These are phyloP conservation scores for Microctenopoma lineatum DNA, from an alignment of 2,797 vertebrate species.

Conservation along the genomic window DNA sequence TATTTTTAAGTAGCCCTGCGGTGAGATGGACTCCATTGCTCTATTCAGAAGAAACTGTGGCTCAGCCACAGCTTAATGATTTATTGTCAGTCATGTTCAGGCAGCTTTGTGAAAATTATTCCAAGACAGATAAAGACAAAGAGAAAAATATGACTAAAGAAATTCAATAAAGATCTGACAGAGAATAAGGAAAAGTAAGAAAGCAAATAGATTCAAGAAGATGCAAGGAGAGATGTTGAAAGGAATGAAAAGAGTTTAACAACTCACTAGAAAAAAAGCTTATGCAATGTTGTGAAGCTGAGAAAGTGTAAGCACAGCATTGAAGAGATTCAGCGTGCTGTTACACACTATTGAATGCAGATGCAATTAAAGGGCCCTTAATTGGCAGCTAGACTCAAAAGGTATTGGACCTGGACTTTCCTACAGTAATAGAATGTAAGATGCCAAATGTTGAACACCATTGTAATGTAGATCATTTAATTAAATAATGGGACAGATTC, in stretches of 20 bases:
- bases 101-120: neutral
- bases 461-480: too few relatives aligned
- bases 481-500: too few relatives aligned
- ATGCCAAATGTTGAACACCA: too few relatives aligned
- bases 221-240: neutral
- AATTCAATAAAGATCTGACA: neutral
- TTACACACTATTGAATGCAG: neutral
- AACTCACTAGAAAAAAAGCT: neutral
- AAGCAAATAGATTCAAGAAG: neutral
- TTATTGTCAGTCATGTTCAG: conserved; percentile 30
- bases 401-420: neutral
- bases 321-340: neutral
- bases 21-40: conserved; percentile 9
- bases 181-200: neutral
- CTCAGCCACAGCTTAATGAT: conserved; percentile 22
- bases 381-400: neutral
- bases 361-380: neutral
- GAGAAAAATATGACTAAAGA: neutral
- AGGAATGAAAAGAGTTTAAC: neutral
- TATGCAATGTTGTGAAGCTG: neutral
- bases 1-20: conserved; percentile 25
- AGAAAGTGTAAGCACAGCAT: neutral
- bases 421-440: neutral
- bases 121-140: conserved; percentile 3
- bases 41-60: conserved; percentile 23